A percentile compares a stretch with the other conserved stretches of the same genome.
Conservation (phyloP, 2,888 invertebrate genomes). For the Dryomyza anilis region DNA sequence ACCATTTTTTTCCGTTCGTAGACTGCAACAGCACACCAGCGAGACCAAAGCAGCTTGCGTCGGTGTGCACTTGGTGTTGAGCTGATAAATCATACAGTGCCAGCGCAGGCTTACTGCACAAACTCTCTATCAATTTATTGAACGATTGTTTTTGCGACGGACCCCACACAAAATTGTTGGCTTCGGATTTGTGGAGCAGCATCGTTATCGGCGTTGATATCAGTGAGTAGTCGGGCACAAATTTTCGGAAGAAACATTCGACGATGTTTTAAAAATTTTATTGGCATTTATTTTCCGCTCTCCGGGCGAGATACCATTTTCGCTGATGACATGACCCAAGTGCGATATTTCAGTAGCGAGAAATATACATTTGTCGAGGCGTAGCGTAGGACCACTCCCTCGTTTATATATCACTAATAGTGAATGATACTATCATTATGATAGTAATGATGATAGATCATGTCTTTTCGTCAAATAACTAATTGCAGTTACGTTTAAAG, state of each 20-base stretch:
- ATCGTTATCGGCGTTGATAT: neutral
- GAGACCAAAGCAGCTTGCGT: neutral
- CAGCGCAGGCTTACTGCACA: neutral
- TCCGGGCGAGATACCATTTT: neutral
- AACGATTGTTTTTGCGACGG: neutral
- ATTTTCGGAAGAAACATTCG: neutral
- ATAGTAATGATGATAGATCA: no score
- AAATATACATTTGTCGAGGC: slow-evolving; percentile 21
- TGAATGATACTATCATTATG: no score
- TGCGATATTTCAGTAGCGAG: slow-evolving; percentile 21
- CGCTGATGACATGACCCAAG: slow-evolving; percentile 23
- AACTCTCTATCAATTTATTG: no score
- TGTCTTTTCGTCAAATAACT: no score
- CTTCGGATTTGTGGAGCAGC: neutral
- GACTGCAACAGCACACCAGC: neutral
- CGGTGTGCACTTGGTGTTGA: slow-evolving; percentile 16
- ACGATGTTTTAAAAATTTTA: neutral
- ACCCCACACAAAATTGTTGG: slow-evolving; percentile 10
- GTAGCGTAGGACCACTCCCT: slow-evolving; percentile 8
- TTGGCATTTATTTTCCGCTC: neutral
- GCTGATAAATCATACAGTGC: neutral
- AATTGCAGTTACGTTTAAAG: no score
- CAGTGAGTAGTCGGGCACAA: neutral
- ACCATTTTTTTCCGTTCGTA: neutral
- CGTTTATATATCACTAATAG: no score